phyloP scores from a whole-genome alignment of 2,888 invertebrate species.

The Philonicus albiceps region DNA sequence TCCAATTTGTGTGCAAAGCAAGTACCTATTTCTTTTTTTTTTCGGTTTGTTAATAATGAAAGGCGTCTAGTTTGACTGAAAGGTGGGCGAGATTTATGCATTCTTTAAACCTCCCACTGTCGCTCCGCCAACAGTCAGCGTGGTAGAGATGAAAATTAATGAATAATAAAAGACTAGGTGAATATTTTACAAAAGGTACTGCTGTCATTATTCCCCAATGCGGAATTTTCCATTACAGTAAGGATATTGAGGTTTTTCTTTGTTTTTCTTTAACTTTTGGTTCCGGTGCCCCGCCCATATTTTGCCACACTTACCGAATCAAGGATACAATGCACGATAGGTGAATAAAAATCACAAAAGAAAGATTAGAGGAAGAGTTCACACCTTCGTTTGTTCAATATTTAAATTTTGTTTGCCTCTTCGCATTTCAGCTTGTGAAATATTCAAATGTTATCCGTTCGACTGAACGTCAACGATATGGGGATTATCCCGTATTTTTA shows the following conservation, averaged over 20 bases:
- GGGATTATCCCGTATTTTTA: neutral
- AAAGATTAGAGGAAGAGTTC: neutral
- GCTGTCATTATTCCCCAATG: neutral
- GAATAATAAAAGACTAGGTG: constrained; percentile 21
- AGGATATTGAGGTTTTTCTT: neutral
- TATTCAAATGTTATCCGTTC: neutral
- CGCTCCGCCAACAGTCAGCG: neutral
- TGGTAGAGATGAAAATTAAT: neutral
- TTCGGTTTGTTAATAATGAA: neutral
- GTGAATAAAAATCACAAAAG: neutral
- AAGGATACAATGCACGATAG: neutral
- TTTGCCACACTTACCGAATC: neutral
- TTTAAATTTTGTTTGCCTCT: neutral
- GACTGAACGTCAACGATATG: neutral
- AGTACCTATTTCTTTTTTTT: neutral
- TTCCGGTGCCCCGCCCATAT: neutral
- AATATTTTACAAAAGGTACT: constrained; percentile 25
- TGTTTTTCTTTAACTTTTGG: neutral
- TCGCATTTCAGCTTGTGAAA: neutral
- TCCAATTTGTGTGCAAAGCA: neutral
- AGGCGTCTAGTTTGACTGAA: neutral
- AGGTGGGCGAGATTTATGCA: neutral
- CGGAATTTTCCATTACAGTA: neutral
- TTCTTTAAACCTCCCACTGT: neutral
- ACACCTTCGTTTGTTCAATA: neutral